A percentile compares a stretch with the other conserved stretches of the same genome.
phyloP scores from a whole-genome alignment of 2,797 vertebrate species.

The Orientallactaga sibirica region DNA sequence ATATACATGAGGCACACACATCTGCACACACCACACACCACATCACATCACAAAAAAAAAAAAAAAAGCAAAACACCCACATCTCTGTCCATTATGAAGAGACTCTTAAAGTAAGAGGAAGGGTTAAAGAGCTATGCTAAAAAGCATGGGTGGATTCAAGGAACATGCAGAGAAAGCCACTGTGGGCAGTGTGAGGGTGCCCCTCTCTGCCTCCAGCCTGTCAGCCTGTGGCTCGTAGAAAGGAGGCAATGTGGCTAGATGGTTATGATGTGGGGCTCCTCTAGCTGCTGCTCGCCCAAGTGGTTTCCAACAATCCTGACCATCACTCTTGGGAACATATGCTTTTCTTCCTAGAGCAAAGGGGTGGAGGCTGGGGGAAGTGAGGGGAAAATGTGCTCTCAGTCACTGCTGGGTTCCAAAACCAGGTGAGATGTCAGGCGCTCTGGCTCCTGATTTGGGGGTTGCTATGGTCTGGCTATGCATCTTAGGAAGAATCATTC shows the following conservation, averaged over 20 bases:
- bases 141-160: background rate
- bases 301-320: background rate
- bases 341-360: slow-evolving; percentile 27
- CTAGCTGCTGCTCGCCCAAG: background rate
- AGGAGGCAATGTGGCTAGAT: background rate
- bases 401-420: slow-evolving; percentile 18
- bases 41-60: no score
- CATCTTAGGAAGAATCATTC: slow-evolving; percentile 16
- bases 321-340: background rate
- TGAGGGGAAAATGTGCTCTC: background rate
- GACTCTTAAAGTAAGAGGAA: slow-evolving; percentile 42
- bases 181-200: fast-evolving
- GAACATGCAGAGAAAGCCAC: no score
- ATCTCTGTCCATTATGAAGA: background rate
- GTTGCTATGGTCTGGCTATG: background rate
- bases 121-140: background rate
- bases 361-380: background rate
- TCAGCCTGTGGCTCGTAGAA: background rate
- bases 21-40: no score
- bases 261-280: background rate
- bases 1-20: no score
- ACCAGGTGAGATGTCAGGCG: background rate
- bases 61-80: no score
- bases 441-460: background rate
- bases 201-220: background rate